Conservation (phyloP, 2,888 invertebrate genomes). For the Eilema sororculum region DNA sequence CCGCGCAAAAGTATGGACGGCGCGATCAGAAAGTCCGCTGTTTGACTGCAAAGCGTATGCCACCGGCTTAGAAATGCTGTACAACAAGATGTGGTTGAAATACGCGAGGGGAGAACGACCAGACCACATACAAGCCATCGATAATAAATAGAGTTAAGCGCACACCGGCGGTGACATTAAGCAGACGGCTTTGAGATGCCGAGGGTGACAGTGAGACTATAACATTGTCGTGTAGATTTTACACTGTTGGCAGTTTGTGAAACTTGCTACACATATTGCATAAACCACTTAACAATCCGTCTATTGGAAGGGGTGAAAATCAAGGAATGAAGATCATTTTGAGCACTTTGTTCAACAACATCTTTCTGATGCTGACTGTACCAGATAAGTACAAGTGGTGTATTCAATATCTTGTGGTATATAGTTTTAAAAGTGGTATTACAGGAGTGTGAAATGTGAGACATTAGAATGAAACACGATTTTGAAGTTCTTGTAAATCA, state of each 20-base stretch:
- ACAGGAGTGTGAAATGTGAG: not conserved
- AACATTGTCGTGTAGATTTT: not conserved
- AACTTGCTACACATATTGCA: too few relatives aligned
- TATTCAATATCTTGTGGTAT: not conserved
- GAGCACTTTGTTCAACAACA: too few relatives aligned
- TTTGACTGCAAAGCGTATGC: conserved; percentile 98
- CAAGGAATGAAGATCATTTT: too few relatives aligned
- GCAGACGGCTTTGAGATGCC: conserved; percentile 55
- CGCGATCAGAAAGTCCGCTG: conserved; percentile 95
- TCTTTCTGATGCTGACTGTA: too few relatives aligned
- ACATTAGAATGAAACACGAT: not conserved
- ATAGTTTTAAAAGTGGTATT: not conserved
- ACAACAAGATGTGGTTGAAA: conserved; percentile 96
- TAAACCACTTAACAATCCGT: too few relatives aligned
- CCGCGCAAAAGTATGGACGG: conserved; percentile 98
- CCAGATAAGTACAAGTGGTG: too few relatives aligned
- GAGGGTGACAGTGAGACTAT: conserved; percentile 43
- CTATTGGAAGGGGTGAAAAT: too few relatives aligned
- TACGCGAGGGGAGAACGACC: conserved; percentile 92
- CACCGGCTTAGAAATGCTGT: conserved; percentile 95
- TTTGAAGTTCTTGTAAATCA: conserved; percentile 5
- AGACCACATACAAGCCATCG: conserved; percentile 90
- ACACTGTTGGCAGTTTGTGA: too few relatives aligned
- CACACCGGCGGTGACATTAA: conserved; percentile 33
- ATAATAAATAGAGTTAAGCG: conserved; percentile 70